A percentile compares a stretch with the other conserved stretches of the same genome.
phyloP scores from a whole-genome alignment of 1,140 invertebrate genomes.

The Sitodiplosis mosellana region DNA sequence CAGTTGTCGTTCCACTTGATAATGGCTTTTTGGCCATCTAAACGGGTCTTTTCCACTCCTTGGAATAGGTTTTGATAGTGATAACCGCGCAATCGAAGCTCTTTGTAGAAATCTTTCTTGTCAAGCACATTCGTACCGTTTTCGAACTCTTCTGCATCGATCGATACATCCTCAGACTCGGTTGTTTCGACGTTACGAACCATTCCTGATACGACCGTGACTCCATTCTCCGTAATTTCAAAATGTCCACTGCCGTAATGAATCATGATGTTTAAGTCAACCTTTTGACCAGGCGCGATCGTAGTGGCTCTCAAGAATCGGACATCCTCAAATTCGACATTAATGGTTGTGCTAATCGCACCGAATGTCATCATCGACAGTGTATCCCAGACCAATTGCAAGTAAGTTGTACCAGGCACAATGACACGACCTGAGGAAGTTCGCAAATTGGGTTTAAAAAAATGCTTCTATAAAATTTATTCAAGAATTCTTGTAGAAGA shows the following conservation, averaged over 20 bases:
- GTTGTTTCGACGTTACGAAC: constrained; percentile 35
- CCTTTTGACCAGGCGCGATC: constrained; percentile 43
- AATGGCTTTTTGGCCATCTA: constrained; percentile 29
- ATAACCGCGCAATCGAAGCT: constrained; percentile 76
- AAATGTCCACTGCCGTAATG: constrained; percentile 68
- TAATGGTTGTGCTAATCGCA: constrained; percentile 46
- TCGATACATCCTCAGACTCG: constrained; percentile 28
- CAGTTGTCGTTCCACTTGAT: constrained; percentile 60
- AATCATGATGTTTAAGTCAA: constrained; percentile 63
- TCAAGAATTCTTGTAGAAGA: too few species aligned
- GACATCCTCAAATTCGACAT: constrained; percentile 75
- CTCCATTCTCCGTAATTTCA: constrained; percentile 62
- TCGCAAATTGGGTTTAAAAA: too few species aligned
- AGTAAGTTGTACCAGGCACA: constrained; percentile 77
- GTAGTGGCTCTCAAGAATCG: constrained; percentile 67
- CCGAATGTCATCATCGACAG: constrained; percentile 55
- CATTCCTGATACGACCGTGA: constrained; percentile 57
- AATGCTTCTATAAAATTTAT: too few species aligned
- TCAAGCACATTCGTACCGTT: constrained; percentile 28
- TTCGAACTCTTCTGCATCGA: constrained; percentile 26
- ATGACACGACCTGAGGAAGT: constrained; percentile 45
- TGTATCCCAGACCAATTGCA: constrained; percentile 74
- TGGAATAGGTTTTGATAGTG: constrained; percentile 42
- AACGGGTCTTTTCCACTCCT: constrained; percentile 17
- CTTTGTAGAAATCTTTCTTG: constrained; percentile 76